These are phyloP conservation scores for Mylabris sibirica DNA, from an alignment of 2,888 invertebrate genomes.

Conservation along the genomic window DNA sequence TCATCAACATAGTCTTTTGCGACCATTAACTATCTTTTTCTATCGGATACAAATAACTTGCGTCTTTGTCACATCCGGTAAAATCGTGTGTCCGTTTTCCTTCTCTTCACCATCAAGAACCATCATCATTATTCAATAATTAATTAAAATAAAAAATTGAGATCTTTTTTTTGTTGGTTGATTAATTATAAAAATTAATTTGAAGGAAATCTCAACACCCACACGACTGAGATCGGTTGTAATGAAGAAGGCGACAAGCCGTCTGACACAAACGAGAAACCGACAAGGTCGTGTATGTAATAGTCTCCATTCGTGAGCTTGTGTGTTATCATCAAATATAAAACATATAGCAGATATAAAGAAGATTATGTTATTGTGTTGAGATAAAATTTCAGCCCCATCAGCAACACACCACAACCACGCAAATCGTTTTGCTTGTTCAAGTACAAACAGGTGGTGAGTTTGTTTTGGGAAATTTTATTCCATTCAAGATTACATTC, in stretches of 20 bases:
- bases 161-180: not conserved
- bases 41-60: conserved; percentile 61
- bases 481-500: not conserved
- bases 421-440: conserved; percentile 11
- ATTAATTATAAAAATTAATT: not conserved
- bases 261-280: conserved; percentile 20
- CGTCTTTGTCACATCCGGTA: conserved; percentile 61
- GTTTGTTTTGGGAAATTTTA: conserved; percentile 12
- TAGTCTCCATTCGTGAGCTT: conserved; percentile 8
- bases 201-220: not conserved
- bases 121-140: not conserved
- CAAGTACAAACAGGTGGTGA: conserved; percentile 11
- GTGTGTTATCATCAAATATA: conserved; percentile 14
- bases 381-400: conserved; percentile 19
- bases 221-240: not conserved
- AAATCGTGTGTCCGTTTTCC: conserved; percentile 51
- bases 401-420: conserved; percentile 18
- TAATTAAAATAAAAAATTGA: not conserved
- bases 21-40: conserved; percentile 47
- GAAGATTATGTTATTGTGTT: not conserved
- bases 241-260: conserved; percentile 28
- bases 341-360: not conserved
- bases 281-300: conserved; percentile 30
- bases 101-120: conserved; percentile 23
- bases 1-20: conserved; percentile 43